Base-by-base conservation (phyloP, 2,888 invertebrate species). In the Ceramica pisi region DNA sequence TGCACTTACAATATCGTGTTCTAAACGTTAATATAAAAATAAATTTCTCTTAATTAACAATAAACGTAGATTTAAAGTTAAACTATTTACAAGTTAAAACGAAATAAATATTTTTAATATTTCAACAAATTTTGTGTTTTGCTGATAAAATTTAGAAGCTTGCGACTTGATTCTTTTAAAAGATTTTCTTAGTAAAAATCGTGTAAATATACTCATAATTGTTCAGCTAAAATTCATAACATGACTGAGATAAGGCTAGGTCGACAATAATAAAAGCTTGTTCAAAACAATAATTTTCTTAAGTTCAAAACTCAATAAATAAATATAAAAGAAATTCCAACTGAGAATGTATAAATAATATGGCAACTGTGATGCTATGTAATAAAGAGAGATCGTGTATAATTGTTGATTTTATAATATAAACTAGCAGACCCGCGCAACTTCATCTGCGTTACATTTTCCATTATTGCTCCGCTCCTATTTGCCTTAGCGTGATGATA, bases 1-100 rank as follows among this genome's bases (percentile, higher is more conserved):
- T 93, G 93, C 92, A 92, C 90, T 86, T 90, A 86, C 38, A 80
- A 83, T 87, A 84, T 86, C 84, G 81, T 84, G 85, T 86, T 86
- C 84, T 86, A 88, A 86, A 87, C 71, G 41, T 80, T 85, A 76
- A 83, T 89, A 89, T 86, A 90, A 91, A 90, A 86, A 88, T 90
- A 88, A 80, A 67, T 41, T 75, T 80, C 75, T 79, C 73, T 80
- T 84, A 81, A 75, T 67, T 71, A 76, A 75, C 68, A 83, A 81
- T 78, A 73, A 86, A 67, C 46, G 21, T 78, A 78, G 41, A 60
- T 82, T 56, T 50, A 75, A 50, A 67, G 16, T 76, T 76, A 72
- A 63, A 72, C 31, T 86, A 86, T 84, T 62, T 86, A 86, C 76
- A 84, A 26, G 14, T 72, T 65, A 70, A 77, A 83, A 75, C 66